These are phyloP conservation scores for Tautogolabrus adspersus DNA, from an alignment of 2,113 vertebrate species.

Conservation along the genomic window DNA sequence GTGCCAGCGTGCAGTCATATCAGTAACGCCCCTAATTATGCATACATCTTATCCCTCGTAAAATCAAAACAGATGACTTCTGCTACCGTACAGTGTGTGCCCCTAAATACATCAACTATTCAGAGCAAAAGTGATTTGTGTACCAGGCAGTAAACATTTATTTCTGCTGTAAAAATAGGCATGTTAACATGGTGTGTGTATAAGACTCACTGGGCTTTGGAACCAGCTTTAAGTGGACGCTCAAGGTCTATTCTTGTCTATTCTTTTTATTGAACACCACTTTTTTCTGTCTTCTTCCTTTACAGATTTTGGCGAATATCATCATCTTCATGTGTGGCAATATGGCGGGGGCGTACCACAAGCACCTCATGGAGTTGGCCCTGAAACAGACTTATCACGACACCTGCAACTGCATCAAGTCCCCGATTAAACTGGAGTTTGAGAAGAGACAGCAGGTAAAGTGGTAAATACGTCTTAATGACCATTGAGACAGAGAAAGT, in stretches of 20 bases:
- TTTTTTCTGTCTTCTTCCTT: constrained; percentile 13
- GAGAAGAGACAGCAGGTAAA: constrained; percentile 97
- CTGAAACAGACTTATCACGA: constrained; percentile 96
- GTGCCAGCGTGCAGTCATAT: no score
- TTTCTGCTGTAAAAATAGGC: no score
- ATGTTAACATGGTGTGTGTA: no score
- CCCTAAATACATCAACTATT: no score
- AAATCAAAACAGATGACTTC: no score
- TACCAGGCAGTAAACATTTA: no score
- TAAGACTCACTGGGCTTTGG: no score
- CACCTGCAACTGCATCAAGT: constrained; percentile 98
- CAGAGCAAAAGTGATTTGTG: no score
- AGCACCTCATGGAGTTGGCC: constrained; percentile 96
- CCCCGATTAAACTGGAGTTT: constrained; percentile 97
- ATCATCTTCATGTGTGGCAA: constrained; percentile 98
- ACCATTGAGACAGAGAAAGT: neutral
- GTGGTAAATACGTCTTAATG: constrained; percentile 8
- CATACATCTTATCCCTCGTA: no score
- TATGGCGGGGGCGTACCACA: constrained; percentile 96
- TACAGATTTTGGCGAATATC: constrained; percentile 93
- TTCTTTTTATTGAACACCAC: neutral
- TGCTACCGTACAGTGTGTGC: no score
- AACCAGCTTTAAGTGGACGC: no score
- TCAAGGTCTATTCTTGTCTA: neutral
- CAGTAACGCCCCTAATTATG: no score